phyloP scores from a whole-genome alignment of 2,113 vertebrate species.

The Cyanoramphus novaezelandiae region DNA sequence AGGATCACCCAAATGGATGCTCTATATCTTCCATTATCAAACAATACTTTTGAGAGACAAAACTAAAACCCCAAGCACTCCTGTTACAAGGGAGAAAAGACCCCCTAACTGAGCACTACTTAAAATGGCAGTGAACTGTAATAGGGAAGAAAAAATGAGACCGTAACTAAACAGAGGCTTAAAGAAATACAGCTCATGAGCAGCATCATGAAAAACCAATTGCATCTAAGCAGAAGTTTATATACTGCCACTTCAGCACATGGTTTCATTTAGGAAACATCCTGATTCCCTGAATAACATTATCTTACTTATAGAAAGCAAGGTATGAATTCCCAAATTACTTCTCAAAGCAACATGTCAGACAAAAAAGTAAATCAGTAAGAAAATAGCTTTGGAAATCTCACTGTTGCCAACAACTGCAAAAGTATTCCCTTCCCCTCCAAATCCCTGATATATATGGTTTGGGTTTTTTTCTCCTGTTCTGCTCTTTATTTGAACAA shows the following conservation, averaged over 20 bases:
- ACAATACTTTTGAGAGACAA: background rate
- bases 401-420: background rate
- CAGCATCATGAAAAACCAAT: background rate
- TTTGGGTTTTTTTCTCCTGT: background rate
- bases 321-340: background rate
- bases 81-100: background rate
- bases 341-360: background rate
- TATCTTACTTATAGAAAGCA: background rate
- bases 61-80: fast-evolving
- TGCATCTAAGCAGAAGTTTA: background rate
- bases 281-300: background rate
- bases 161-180: background rate
- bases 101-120: too few relatives aligned
- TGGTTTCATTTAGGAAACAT: background rate
- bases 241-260: background rate
- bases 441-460: background rate
- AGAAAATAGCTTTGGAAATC: background rate
- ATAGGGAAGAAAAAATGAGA: background rate
- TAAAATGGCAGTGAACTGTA: background rate
- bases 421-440: background rate
- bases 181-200: background rate
- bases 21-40: background rate
- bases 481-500: background rate
- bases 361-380: background rate
- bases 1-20: background rate